Conservation (phyloP, 2,797 vertebrate genomes). For the Astyanax mexicanus region DNA sequence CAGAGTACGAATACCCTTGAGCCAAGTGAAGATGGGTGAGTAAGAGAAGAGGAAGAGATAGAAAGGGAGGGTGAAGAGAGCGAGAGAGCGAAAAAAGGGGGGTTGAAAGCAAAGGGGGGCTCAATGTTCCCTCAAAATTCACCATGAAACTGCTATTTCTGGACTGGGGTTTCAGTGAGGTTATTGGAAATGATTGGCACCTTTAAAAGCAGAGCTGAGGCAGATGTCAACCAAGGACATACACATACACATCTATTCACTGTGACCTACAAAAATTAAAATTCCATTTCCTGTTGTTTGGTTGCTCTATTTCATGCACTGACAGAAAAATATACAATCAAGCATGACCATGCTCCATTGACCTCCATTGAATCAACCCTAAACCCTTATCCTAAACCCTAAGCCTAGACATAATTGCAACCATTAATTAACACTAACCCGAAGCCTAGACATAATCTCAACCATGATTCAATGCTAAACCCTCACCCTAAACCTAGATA, state of each 20-base stretch:
- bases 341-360: too few relatives aligned
- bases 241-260: neutral
- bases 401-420: too few relatives aligned
- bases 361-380: too few relatives aligned
- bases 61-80: neutral
- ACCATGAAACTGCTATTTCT: conserved; percentile 49
- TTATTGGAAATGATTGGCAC: conserved; percentile 46
- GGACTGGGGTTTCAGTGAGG: conserved; percentile 28
- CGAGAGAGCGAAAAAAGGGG: conserved; percentile 2
- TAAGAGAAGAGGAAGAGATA: conserved; percentile 35
- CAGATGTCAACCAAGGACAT: neutral
- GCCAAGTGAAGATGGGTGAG: conserved; percentile 46
- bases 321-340: too few relatives aligned
- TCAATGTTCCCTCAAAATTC: conserved; percentile 27
- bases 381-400: too few relatives aligned
- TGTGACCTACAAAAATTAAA: too few relatives aligned
- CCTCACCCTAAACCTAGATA: too few relatives aligned
- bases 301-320: too few relatives aligned
- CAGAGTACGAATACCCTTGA: conserved; percentile 47
- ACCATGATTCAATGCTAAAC: too few relatives aligned
- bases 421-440: too few relatives aligned
- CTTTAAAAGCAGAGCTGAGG: conserved; percentile 16
- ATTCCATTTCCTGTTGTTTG: too few relatives aligned
- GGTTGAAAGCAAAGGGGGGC: neutral
- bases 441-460: too few relatives aligned